Percentiles rank a stretch among this genome's conserved stretches.
These are phyloP conservation scores for Brachystomella parvula DNA, from an alignment of 1,140 invertebrate species.

Conservation along the genomic window DNA sequence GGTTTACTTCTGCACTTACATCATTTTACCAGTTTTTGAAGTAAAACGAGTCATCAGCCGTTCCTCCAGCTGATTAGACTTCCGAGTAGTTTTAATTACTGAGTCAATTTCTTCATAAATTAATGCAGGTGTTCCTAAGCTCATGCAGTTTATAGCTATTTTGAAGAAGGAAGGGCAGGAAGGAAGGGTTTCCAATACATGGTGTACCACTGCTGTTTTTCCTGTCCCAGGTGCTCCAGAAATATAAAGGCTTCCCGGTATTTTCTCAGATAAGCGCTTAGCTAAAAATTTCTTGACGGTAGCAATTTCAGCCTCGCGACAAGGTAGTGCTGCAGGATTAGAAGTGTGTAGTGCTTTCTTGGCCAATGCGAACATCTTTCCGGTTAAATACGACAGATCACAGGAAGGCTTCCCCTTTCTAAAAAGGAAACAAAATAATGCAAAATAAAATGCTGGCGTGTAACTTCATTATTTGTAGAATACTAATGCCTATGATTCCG, in stretches of 20 bases:
- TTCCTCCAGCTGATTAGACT: constrained; percentile 48
- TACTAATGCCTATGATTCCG: too few species aligned
- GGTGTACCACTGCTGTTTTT: constrained; percentile 78
- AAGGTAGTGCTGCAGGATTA: constrained; percentile 57
- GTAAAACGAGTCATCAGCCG: constrained; percentile 45
- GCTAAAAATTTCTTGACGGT: constrained; percentile 62
- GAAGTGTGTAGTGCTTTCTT: constrained; percentile 60
- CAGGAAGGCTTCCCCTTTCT: too few species aligned
- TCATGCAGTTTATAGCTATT: too few species aligned
- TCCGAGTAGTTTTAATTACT: constrained; percentile 27
- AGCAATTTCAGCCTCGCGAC: constrained; percentile 66
- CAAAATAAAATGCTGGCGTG: too few species aligned
- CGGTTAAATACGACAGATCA: too few species aligned
- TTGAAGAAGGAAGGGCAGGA: constrained; percentile 41
- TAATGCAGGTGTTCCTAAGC: constrained; percentile 31
- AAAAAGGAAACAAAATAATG: too few species aligned
- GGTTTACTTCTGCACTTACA: too few species aligned
- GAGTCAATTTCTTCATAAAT: constrained; percentile 40
- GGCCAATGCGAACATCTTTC: too few species aligned
- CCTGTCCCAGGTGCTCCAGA: constrained; percentile 94
- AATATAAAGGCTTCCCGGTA: constrained; percentile 77
- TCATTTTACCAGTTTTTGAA: constrained; percentile 54
- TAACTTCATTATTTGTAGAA: too few species aligned
- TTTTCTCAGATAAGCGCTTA: constrained; percentile 55
- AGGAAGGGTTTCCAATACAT: constrained; percentile 52